Conservation (phyloP, 2,113 vertebrate species). For the Oreochromis tanganicae region DNA sequence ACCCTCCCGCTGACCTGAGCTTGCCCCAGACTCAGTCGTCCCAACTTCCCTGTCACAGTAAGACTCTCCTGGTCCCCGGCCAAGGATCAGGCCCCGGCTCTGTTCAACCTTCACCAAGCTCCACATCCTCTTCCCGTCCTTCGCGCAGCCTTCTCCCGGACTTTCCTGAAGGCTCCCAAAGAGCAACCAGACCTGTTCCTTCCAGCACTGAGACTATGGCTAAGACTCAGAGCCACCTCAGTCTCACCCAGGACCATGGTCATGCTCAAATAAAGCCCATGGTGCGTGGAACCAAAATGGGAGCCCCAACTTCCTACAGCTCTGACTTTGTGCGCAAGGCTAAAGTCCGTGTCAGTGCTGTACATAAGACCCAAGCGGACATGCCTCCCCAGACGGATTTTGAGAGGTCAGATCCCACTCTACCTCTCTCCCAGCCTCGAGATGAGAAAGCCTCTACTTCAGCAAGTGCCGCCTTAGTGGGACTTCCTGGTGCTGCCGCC, state of each 20-base stretch:
- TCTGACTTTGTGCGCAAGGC: constrained; percentile 95
- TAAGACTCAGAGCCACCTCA: constrained; percentile 79
- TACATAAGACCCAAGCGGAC: constrained; percentile 47
- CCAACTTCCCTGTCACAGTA: constrained; percentile 74
- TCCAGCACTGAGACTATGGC: constrained; percentile 88
- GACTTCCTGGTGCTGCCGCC: neutral
- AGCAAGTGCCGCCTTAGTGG: constrained; percentile 20
- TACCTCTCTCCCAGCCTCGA: constrained; percentile 46
- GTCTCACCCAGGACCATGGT: constrained; percentile 64
- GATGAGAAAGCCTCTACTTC: constrained; percentile 64
- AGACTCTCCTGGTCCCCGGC: constrained; percentile 68
- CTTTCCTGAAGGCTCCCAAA: constrained; percentile 82
- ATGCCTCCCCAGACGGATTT: constrained; percentile 27
- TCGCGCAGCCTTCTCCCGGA: constrained; percentile 79
- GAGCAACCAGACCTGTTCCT: constrained; percentile 82
- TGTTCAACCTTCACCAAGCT: constrained; percentile 54
- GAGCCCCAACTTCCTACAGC: constrained; percentile 65
- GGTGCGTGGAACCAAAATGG: constrained; percentile 38
- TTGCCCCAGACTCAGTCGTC: constrained; percentile 69
- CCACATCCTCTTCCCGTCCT: constrained; percentile 75
- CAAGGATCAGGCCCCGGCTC: constrained; percentile 21
- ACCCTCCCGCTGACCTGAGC: constrained; percentile 81
- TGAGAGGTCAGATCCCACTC: constrained; percentile 19
- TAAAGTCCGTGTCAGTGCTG: constrained; percentile 85
- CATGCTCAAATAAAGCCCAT: constrained; percentile 48